Evolutionary conservation across 2,113 vertebrate species (phyloP), one percentile per base, ranked within the genome.

Genomic region (Hydrolagus affinis): DNA sequence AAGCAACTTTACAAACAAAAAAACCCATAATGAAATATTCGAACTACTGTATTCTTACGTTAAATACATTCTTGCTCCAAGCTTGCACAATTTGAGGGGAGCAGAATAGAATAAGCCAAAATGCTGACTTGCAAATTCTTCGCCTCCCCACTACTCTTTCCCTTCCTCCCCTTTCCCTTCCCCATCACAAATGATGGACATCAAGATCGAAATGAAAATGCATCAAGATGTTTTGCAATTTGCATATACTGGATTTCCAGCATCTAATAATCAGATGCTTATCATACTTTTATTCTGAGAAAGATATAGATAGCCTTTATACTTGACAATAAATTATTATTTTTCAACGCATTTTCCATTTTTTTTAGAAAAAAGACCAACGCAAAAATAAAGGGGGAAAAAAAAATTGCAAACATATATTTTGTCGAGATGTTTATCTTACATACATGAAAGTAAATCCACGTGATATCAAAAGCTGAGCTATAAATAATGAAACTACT

Each of bases 261-360:
- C 78, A 83, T 83, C 78, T 83, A 64, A 83, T 62, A 83, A 83
- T 83, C 66, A 83, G 78, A 83, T 83, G 78, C 78, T 25, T 60
- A 83, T 83, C 66, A 83, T 83, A 83, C 21, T 83, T 59, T 83
- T 28, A 66, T 83, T 28, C 64, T 62, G 32, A 83, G 78, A 83
- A 83, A 83, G 78, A 83, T 83, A 83, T 83, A 83, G 78, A 83
- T 83, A 66, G 78, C 62, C 60, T 83, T 83, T 83, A 83, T 83
- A 66, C 25, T 83, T 83, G 60, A 83, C 78, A 83, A 83, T 83
- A 83, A 83, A 83, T 83, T 83, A 83, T 62, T 23, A n/a, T n/a
- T 83, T 66, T 83, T 83, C 64, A 83, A n/a, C 66, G 66, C 28
- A 10, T 83, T 83, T 83, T 83, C 32, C 66, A 62, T 78, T 80